Conservation (phyloP, 2,113 vertebrate species). For the Xiphias gladius region DNA sequence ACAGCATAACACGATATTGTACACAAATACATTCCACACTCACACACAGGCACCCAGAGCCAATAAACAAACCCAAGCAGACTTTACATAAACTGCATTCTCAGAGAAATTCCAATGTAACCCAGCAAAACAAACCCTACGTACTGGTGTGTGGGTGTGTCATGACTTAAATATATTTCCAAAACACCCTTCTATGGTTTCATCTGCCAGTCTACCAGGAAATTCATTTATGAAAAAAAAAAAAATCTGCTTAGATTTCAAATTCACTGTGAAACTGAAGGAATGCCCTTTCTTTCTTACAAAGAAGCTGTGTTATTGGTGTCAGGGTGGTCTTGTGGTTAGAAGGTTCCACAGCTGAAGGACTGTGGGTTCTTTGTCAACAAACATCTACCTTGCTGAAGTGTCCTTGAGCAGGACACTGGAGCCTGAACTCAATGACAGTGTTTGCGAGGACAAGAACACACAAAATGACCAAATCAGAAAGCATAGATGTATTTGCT, state of each 20-base stretch:
- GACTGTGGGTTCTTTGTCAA: constrained; percentile 39
- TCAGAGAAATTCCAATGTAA: constrained; percentile 48
- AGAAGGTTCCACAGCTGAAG: constrained; percentile 25
- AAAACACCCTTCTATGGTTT: constrained; percentile 60
- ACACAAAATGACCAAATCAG: constrained; percentile 4
- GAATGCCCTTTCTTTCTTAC: constrained; percentile 33
- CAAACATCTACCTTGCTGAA: constrained; percentile 23
- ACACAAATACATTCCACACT: constrained; percentile 51
- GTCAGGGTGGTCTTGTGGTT: constrained; percentile 68
- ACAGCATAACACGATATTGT: constrained; percentile 15
- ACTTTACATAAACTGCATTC: constrained; percentile 62
- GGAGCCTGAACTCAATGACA: background rate
- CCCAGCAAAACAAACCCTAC: constrained; percentile 51
- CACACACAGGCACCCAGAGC: constrained; percentile 40
- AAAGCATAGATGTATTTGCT: background rate
- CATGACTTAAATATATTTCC: constrained; percentile 51
- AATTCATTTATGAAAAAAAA: constrained; percentile 22
- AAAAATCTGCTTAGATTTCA: constrained; percentile 49
- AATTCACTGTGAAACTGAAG: constrained; percentile 46
- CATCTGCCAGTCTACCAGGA: constrained; percentile 22
- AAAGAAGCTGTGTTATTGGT: constrained; percentile 35
- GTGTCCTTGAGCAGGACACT: constrained; percentile 43
- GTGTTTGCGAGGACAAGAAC: background rate
- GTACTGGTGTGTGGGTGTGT: constrained; percentile 4
- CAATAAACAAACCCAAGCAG: constrained; percentile 62